Evolutionary conservation across 2,797 vertebrate species (phyloP).

Genomic region (Nasua narica): DNA sequence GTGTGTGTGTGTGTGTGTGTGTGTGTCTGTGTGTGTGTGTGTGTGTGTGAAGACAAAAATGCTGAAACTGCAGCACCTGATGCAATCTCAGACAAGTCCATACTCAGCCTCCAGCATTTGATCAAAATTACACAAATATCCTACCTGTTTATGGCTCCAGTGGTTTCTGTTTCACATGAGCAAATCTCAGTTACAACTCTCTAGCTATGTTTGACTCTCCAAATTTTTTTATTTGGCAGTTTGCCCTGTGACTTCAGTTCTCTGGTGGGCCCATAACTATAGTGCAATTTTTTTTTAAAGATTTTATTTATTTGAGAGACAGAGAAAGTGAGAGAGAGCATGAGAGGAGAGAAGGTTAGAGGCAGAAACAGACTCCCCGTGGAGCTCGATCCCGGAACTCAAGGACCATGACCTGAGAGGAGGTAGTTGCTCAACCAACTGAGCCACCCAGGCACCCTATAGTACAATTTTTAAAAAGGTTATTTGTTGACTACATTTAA

Average conservation of each 20-base stretch:
- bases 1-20: neutral
- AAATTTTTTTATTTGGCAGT: neutral
- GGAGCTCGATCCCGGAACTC: no score
- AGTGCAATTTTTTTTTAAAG: neutral
- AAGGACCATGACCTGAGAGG: no score
- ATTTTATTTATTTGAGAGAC: no score
- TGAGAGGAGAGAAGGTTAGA: no score
- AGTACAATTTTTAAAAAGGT: neutral
- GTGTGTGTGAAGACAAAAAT: neutral
- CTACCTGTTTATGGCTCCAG: neutral
- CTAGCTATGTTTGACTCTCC: neutral
- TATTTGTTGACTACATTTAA: neutral
- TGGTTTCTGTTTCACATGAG: neutral
- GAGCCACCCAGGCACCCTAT: no score
- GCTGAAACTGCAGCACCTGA: neutral
- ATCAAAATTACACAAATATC: neutral
- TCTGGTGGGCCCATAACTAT: neutral
- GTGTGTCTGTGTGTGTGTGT: neutral
- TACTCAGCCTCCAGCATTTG: neutral
- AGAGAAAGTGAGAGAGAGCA: no score
- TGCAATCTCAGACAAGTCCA: neutral
- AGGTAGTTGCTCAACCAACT: no score
- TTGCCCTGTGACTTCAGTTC: neutral
- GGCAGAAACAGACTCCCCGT: no score
- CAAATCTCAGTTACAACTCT: neutral